Evolutionary conservation across 2,797 vertebrate species (phyloP).

Genomic region (Dipus sagitta): DNA sequence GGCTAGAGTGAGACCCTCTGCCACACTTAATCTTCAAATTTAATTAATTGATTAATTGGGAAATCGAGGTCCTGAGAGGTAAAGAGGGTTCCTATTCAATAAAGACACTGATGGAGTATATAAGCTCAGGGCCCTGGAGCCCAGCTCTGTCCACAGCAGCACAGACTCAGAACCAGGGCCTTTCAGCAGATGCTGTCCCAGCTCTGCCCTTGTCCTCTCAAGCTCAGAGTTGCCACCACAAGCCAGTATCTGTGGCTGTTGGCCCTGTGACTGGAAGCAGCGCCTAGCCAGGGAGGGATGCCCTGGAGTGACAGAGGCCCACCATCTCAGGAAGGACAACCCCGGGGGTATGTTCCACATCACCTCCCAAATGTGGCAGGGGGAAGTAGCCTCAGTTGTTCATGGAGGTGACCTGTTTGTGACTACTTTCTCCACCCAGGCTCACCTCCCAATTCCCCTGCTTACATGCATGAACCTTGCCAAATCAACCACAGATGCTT

Average conservation of each 20-base stretch:
- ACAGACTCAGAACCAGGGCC: not conserved
- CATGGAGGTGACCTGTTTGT: not conserved
- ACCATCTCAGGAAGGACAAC: not conserved
- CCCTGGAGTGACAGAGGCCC: not conserved
- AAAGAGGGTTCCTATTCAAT: not conserved
- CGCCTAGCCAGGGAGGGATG: fast-evolving
- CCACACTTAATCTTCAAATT: not conserved
- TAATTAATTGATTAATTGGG: not conserved
- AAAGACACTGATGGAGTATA: not conserved
- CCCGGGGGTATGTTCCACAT: not conserved
- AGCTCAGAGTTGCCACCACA: not conserved
- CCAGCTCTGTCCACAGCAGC: not conserved
- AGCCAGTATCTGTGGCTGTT: not conserved
- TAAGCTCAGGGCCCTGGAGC: not conserved
- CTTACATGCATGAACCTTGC: not conserved
- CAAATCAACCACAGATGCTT: not conserved
- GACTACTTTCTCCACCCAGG: not conserved
- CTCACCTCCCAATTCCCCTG: not conserved
- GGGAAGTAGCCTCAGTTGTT: not conserved
- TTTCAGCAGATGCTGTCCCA: not conserved
- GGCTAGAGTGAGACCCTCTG: no score
- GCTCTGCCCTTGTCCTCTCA: not conserved
- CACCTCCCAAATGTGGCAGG: not conserved
- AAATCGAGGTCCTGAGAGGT: not conserved
- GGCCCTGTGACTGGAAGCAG: not conserved